Percentiles rank a stretch among this genome's conserved stretches.
phyloP scores from a whole-genome alignment of 2,888 invertebrate genomes.

The Caenorhabditis parvicauda region DNA sequence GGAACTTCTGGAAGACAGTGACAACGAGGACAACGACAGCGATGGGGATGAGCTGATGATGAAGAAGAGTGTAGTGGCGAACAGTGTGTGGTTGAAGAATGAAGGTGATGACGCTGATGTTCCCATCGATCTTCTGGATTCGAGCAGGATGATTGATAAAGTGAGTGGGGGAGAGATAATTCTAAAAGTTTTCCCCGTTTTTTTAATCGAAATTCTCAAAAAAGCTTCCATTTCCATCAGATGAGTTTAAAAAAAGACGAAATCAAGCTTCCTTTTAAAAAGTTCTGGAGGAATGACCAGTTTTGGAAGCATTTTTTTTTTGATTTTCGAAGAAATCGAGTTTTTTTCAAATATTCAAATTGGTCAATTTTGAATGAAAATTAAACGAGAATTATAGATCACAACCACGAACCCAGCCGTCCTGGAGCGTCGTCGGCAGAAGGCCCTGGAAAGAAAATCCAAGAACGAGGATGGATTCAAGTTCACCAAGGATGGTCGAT shows the following conservation, averaged over 20 bases:
- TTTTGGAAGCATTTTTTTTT: neutral
- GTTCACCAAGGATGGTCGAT: conserved; percentile 45
- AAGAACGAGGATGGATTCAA: conserved; percentile 44
- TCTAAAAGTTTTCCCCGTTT: no score
- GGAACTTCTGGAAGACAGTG: conserved; percentile 51
- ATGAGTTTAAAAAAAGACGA: no score
- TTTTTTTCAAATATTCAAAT: neutral
- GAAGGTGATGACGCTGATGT: conserved; percentile 44
- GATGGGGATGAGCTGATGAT: conserved; percentile 34
- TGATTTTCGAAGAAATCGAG: neutral
- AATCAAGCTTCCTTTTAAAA: no score
- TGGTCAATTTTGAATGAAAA: no score
- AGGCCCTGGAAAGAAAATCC: conserved; percentile 29
- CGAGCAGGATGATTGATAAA: conserved; percentile 39
- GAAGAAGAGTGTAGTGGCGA: conserved; percentile 27
- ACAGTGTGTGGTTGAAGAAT: conserved; percentile 50
- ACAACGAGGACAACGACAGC: conserved; percentile 45
- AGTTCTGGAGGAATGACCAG: no score
- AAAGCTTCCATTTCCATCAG: no score
- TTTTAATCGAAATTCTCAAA: no score
- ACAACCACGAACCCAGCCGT: conserved; percentile 44
- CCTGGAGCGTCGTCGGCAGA: conserved; percentile 24
- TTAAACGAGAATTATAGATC: conserved; percentile 23
- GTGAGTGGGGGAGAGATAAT: neutral
- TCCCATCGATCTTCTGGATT: conserved; percentile 49